phyloP scores from a whole-genome alignment of 2,113 vertebrate species.

The Dascyllus trimaculatus region DNA sequence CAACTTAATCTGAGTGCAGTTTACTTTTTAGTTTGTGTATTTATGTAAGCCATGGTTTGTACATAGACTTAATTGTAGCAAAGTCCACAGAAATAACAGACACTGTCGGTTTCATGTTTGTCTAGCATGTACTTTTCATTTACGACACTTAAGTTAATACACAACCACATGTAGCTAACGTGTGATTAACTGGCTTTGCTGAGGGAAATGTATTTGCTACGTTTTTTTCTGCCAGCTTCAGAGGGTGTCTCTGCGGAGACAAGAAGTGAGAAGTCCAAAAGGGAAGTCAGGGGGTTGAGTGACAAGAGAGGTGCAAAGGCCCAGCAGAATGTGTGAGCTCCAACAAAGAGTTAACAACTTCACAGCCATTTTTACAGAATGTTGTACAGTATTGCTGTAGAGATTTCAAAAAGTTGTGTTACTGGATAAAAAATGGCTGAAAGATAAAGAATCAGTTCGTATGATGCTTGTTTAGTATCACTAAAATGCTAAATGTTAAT shows the following conservation, averaged over 20 bases:
- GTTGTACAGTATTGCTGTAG: background rate
- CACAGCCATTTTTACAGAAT: background rate
- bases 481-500: background rate
- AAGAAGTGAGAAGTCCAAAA: slow-evolving; percentile 42
- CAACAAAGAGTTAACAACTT: background rate
- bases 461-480: background rate
- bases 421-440: background rate
- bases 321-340: slow-evolving; percentile 2
- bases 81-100: slow-evolving; percentile 61
- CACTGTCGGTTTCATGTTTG: slow-evolving; percentile 16
- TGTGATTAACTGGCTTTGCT: slow-evolving; percentile 14
- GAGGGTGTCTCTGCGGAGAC: slow-evolving; percentile 14
- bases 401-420: slow-evolving; percentile 18
- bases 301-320: slow-evolving; percentile 18
- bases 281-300: slow-evolving; percentile 44
- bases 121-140: slow-evolving; percentile 1
- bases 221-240: slow-evolving; percentile 53
- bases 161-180: slow-evolving; percentile 7
- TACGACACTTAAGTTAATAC: slow-evolving; percentile 24
- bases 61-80: slow-evolving; percentile 64
- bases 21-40: slow-evolving; percentile 75
- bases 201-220: slow-evolving; percentile 45
- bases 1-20: slow-evolving; percentile 78
- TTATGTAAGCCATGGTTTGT: slow-evolving; percentile 66
- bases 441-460: background rate